phyloP scores from a whole-genome alignment of 2,113 vertebrate species.

The Calidris pygmaea region DNA sequence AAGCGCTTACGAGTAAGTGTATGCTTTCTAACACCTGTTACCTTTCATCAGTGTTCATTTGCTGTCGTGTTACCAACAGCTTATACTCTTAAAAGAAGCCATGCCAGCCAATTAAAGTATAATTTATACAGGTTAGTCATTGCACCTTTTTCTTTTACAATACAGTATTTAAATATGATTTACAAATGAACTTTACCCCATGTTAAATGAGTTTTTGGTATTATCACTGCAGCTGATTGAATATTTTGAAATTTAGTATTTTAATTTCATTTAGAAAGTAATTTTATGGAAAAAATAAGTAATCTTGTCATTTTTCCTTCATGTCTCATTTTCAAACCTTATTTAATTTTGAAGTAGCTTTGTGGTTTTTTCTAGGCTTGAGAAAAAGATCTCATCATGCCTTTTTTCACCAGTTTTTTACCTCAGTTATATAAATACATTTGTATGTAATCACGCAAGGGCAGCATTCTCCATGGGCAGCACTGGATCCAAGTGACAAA shows the following conservation, averaged over 20 bases:
- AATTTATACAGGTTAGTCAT: not conserved
- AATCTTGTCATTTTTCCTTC: not conserved
- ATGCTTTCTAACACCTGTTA: not conserved
- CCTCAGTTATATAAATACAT: not conserved
- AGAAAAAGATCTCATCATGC: not conserved
- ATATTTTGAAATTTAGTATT: not conserved
- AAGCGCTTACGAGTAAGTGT: not conserved
- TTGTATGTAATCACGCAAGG: not conserved
- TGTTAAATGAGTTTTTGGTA: not conserved
- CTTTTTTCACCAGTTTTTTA: not conserved
- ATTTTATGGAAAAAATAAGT: not conserved
- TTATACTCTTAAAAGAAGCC: not conserved
- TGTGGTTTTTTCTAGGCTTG: not conserved
- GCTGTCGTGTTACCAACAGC: not conserved
- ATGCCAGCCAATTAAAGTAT: not conserved
- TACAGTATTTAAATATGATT: not conserved
- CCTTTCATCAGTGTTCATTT: not conserved
- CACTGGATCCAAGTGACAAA: not conserved
- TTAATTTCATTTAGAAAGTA: not conserved
- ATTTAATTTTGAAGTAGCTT: not conserved
- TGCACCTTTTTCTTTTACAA: not conserved
- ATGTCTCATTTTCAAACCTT: not conserved
- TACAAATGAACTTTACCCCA: not conserved
- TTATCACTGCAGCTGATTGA: not conserved
- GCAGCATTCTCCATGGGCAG: not conserved